phyloP scores from a whole-genome alignment of 64 coral and sea anemone genomes.

The Montipora foliosa region DNA sequence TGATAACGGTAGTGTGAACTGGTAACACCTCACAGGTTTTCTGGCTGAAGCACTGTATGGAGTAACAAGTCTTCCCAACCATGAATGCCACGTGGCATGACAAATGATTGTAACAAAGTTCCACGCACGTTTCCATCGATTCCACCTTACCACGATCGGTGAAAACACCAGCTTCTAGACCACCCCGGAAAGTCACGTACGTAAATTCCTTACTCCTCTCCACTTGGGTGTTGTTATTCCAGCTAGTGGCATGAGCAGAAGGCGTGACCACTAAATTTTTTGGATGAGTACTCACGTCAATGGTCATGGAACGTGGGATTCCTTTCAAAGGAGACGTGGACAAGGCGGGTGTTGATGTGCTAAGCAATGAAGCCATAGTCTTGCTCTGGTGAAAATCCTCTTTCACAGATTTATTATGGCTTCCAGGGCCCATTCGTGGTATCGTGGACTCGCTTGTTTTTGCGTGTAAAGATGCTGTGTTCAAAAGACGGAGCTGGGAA shows the following conservation, averaged over 20 bases:
- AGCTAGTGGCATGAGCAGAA: not conserved
- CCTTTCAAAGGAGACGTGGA: not conserved
- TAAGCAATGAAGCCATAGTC: not conserved
- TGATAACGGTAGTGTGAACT: slow-evolving; percentile 64
- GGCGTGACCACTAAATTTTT: not conserved
- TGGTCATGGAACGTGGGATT: not conserved
- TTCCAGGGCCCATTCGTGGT: not conserved
- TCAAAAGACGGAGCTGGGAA: not conserved
- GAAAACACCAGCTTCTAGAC: slow-evolving; percentile 77
- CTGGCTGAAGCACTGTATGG: slow-evolving; percentile 90
- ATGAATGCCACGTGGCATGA: slow-evolving; percentile 87
- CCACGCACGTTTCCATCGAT: slow-evolving; percentile 80
- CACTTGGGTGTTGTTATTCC: not conserved
- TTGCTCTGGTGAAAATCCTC: too few species aligned
- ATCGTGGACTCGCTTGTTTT: not conserved
- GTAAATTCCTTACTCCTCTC: slow-evolving; percentile 80
- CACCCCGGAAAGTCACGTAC: slow-evolving; percentile 81
- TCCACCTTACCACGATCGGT: slow-evolving; percentile 69
- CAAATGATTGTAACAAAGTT: slow-evolving; percentile 57
- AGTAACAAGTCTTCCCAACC: slow-evolving; percentile 77
- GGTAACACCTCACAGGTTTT: slow-evolving; percentile 80
- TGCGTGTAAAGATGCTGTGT: not conserved
- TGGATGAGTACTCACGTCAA: not conserved
- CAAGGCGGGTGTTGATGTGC: not conserved
- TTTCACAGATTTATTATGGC: too few species aligned